These are phyloP conservation scores for Canis aureus DNA, from an alignment of 2,113 vertebrate genomes.

Conservation along the genomic window DNA sequence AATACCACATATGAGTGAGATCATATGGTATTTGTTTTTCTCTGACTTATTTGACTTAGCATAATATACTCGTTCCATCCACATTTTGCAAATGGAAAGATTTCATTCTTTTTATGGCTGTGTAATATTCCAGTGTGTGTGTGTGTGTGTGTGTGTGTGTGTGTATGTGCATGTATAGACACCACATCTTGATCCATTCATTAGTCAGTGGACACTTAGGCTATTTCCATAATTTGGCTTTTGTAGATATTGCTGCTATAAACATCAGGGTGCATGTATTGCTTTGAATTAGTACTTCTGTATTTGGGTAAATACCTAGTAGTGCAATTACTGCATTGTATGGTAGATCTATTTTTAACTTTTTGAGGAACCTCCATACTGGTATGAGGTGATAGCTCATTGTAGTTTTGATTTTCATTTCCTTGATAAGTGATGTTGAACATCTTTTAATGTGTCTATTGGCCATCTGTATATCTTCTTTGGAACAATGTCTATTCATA, in stretches of 20 bases:
- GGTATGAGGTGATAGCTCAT: not conserved
- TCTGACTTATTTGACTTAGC: not conserved
- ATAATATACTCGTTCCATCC: not conserved
- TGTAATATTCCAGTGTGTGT: not conserved
- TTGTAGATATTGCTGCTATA: not conserved
- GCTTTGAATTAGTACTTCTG: not conserved
- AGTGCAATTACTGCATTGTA: not conserved
- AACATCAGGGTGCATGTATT: not conserved
- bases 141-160: too few relatives aligned
- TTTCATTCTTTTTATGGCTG: not conserved
- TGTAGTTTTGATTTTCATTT: not conserved
- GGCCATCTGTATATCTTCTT: not conserved
- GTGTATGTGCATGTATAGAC: too few relatives aligned
- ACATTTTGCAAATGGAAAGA: not conserved
- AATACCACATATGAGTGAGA: not conserved
- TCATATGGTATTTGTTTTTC: not conserved
- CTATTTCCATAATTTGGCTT: not conserved
- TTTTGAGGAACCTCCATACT: not conserved
- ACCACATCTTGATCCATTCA: not conserved
- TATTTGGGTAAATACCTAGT: not conserved
- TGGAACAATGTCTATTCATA: not conserved
- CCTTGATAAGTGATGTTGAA: not conserved
- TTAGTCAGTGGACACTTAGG: not conserved
- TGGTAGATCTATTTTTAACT: not conserved
- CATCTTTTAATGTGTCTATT: not conserved